These are phyloP conservation scores for Virgularia gustaviana DNA, from an alignment of 92 coral and sea anemone genomes.

Conservation along the genomic window DNA sequence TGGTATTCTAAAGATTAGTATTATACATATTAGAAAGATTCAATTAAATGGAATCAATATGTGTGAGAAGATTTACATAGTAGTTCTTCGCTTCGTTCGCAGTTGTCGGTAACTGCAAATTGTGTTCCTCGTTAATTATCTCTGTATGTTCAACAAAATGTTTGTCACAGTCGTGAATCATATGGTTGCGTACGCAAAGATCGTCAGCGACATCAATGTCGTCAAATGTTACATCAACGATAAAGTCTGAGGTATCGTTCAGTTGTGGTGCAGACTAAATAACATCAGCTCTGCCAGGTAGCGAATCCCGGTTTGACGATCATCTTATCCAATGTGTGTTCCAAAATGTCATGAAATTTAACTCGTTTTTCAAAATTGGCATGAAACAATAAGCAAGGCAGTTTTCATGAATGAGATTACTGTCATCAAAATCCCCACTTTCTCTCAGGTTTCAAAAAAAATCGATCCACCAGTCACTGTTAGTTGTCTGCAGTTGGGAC, in stretches of 20 bases:
- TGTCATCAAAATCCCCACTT: background rate
- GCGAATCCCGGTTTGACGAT: background rate
- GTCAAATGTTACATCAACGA: background rate
- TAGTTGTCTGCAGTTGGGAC: background rate
- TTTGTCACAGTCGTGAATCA: slow-evolving; percentile 8
- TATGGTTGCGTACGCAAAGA: too few relatives aligned
- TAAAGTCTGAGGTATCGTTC: background rate
- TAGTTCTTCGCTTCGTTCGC: slow-evolving; percentile 14
- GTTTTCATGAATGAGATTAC: background rate
- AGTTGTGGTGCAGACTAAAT: background rate
- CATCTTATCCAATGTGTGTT: background rate
- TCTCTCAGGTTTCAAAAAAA: background rate
- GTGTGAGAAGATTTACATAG: background rate
- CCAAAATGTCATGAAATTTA: background rate
- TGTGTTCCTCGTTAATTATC: slow-evolving; percentile 22
- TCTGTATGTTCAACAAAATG: slow-evolving; percentile 17
- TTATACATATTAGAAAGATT: too few relatives aligned
- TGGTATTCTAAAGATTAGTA: too few relatives aligned
- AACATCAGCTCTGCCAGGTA: background rate
- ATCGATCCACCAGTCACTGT: background rate
- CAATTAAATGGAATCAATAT: too few relatives aligned
- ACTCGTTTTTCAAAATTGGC: background rate
- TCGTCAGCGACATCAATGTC: background rate
- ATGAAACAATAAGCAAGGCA: background rate
- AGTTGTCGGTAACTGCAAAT: background rate